A percentile compares a stretch with the other conserved stretches of the same genome.
These are phyloP conservation scores for Arenaria interpres DNA, from an alignment of 2,113 vertebrate species.

Conservation along the genomic window DNA sequence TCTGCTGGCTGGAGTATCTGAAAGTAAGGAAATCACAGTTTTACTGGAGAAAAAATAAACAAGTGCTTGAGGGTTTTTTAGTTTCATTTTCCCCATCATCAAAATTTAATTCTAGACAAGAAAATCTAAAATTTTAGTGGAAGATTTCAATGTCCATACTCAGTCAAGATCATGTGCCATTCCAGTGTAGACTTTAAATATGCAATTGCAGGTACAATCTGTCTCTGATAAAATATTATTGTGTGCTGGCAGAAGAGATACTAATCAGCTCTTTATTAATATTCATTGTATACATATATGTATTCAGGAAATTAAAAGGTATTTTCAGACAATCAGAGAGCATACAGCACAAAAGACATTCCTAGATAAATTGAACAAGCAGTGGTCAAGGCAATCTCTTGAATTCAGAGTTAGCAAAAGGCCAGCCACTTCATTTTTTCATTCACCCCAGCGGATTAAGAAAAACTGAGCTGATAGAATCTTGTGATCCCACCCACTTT, in stretches of 20 bases:
- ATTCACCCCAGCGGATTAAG: slow-evolving; percentile 19
- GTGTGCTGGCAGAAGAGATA: slow-evolving; percentile 28
- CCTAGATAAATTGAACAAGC: slow-evolving; percentile 5
- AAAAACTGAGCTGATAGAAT: slow-evolving; percentile 47
- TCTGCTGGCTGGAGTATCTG: neutral
- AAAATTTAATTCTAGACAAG: neutral
- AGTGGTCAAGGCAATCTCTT: slow-evolving; percentile 31
- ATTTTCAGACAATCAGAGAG: slow-evolving; percentile 53
- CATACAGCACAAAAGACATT: neutral
- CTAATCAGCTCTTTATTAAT: slow-evolving; percentile 58
- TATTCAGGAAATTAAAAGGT: slow-evolving; percentile 43
- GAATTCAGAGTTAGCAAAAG: slow-evolving; percentile 18
- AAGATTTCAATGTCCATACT: neutral
- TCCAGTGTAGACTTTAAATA: neutral
- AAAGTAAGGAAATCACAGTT: neutral
- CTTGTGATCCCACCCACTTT: slow-evolving; percentile 41
- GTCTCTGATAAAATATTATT: slow-evolving; percentile 40
- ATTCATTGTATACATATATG: slow-evolving; percentile 51
- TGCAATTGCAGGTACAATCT: slow-evolving; percentile 17
- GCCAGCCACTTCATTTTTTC: slow-evolving; percentile 24
- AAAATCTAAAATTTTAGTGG: neutral
- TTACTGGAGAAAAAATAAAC: neutral
- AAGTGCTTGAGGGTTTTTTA: accelerated
- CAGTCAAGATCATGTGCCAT: neutral
- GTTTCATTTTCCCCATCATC: neutral